Conservation (phyloP, 2,888 invertebrate genomes). For the Frankliniella fusca region DNA sequence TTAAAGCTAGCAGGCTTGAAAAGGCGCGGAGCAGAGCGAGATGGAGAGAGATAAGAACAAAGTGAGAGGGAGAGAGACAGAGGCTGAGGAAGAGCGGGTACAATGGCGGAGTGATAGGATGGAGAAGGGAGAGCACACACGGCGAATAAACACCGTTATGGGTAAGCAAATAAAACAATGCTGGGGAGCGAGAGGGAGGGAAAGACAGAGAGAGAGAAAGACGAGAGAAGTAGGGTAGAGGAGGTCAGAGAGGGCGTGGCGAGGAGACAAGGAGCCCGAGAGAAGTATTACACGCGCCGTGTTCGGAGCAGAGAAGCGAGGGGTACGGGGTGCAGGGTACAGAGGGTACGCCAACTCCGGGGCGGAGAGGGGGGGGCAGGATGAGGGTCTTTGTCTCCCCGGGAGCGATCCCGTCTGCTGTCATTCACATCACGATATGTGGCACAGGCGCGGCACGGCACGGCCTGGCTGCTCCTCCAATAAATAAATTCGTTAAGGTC, state of each 20-base stretch:
- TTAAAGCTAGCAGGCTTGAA: neutral
- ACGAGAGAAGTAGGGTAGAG: too few species aligned
- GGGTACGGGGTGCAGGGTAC: neutral
- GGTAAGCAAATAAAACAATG: constrained; percentile 15
- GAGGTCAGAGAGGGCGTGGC: neutral
- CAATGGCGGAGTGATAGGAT: neutral
- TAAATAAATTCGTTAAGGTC: too few species aligned
- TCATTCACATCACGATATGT: neutral
- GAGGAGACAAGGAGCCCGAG: too few species aligned
- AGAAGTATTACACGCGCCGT: neutral
- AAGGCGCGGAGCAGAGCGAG: neutral
- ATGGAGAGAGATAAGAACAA: neutral
- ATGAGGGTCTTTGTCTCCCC: neutral
- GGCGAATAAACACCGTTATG: constrained; percentile 17
- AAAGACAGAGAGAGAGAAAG: too few species aligned
- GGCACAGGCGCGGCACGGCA: neutral
- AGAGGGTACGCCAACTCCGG: too few species aligned
- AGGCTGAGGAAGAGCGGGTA: neutral
- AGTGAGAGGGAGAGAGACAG: too few species aligned
- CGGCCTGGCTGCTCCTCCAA: too few species aligned
- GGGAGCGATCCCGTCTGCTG: neutral
- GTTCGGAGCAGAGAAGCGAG: too few species aligned
- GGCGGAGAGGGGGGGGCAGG: neutral
- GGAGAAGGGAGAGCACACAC: neutral
- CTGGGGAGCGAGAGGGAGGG: neutral